phyloP scores from a whole-genome alignment of 1,140 invertebrate genomes.

The Neodiprion pinetum region DNA sequence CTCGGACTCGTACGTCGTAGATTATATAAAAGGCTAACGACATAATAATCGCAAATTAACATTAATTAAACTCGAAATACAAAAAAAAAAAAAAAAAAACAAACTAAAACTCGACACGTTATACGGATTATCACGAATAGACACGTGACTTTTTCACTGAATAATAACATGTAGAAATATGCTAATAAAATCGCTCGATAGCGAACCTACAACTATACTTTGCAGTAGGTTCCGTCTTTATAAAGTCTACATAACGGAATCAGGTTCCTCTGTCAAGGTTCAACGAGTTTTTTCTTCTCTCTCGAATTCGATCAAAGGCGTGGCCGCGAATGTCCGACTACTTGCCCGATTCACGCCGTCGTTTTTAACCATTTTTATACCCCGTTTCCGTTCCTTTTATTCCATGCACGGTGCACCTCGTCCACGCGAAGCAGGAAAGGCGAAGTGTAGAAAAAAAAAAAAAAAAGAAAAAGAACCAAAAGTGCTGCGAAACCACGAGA shows the following conservation, averaged over 20 bases:
- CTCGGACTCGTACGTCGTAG: not conserved
- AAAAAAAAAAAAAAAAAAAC: not conserved
- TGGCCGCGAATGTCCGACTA: not conserved
- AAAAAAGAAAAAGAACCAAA: too few relatives aligned
- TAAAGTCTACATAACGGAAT: not conserved
- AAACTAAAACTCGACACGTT: not conserved
- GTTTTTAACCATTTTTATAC: not conserved
- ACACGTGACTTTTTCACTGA: too few relatives aligned
- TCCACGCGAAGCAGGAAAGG: too few relatives aligned
- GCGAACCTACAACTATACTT: too few relatives aligned
- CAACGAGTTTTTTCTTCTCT: not conserved
- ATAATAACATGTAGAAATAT: too few relatives aligned
- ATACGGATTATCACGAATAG: not conserved
- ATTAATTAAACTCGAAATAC: not conserved
- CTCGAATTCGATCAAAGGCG: not conserved
- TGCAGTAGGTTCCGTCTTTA: too few relatives aligned
- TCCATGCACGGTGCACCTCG: too few relatives aligned
- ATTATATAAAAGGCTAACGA: not conserved
- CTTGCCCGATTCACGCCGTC: not conserved
- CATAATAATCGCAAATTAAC: not conserved
- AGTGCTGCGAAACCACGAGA: too few relatives aligned
- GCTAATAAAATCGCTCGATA: too few relatives aligned
- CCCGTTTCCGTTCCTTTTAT: not conserved
- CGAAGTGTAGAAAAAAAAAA: too few relatives aligned
- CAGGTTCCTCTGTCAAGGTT: slow-evolving; percentile 3